phyloP scores from a whole-genome alignment of 2,888 invertebrate species.

The Cephus runcator region DNA sequence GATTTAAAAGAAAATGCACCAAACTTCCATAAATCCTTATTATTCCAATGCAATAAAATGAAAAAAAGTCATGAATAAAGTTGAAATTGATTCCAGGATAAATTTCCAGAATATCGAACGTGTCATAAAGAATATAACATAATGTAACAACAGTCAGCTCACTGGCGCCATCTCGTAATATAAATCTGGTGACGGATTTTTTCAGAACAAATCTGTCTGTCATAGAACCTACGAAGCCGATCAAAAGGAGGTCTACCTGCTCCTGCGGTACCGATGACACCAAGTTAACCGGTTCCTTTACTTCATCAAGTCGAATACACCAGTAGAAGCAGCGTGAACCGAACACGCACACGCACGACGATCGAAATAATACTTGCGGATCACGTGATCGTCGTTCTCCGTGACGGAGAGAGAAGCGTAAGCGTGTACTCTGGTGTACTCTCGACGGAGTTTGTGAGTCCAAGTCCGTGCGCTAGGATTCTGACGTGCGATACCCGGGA shows the following conservation, averaged over 20 bases:
- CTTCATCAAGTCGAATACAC: not conserved
- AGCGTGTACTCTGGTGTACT: not conserved
- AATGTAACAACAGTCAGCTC: not conserved
- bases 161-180: not conserved
- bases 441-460: not conserved
- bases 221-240: not conserved
- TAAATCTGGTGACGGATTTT: not conserved
- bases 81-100: not conserved
- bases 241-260: not conserved
- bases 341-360: slow-evolving; percentile 13
- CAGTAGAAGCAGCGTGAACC: not conserved
- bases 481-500: not conserved
- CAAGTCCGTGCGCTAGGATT: not conserved
- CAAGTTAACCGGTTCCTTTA: not conserved
- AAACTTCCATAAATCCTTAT: not conserved
- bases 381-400: slow-evolving; percentile 7
- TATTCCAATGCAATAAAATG: not conserved
- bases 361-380: slow-evolving; percentile 14
- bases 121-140: not conserved
- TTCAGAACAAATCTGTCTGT: not conserved
- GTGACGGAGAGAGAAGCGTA: not conserved
- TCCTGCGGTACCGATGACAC: not conserved
- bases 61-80: not conserved
- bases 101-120: not conserved
- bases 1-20: not conserved